A percentile compares a stretch with the other conserved stretches of the same genome.
Conservation (phyloP, 2,888 invertebrate species). For the Acronicta leporina region DNA sequence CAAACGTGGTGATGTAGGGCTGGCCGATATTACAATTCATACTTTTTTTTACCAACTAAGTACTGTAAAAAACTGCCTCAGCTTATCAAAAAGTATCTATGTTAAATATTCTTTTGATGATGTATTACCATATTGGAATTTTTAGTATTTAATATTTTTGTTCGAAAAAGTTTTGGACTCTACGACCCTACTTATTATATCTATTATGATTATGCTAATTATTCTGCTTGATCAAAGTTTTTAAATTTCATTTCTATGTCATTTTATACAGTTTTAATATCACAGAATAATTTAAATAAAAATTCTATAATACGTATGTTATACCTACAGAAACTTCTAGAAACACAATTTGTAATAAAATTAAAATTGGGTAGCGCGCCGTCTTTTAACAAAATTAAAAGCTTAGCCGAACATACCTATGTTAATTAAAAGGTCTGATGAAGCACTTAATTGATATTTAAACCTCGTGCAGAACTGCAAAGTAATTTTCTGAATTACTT, state of each 20-base stretch:
- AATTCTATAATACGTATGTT: not conserved
- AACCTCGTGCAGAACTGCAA: slow-evolving; percentile 43
- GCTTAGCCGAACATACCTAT: slow-evolving; percentile 41
- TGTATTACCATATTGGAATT: too few relatives aligned
- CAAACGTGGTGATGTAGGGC: slow-evolving; percentile 71
- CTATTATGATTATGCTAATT: too few relatives aligned
- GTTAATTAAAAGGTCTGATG: slow-evolving; percentile 55
- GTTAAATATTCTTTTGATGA: too few relatives aligned
- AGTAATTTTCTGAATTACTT: slow-evolving; percentile 51
- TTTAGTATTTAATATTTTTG: too few relatives aligned
- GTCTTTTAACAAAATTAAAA: slow-evolving; percentile 55
- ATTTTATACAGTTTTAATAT: too few relatives aligned
- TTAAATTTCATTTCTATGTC: too few relatives aligned
- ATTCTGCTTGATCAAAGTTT: too few relatives aligned
- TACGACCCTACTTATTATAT: too few relatives aligned
- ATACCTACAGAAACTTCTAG: slow-evolving; percentile 15
- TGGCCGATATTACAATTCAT: slow-evolving; percentile 45
- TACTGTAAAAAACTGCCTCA: too few relatives aligned
- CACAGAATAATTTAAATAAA: not conserved
- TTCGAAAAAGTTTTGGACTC: too few relatives aligned
- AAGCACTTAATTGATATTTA: slow-evolving; percentile 56
- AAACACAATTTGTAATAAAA: slow-evolving; percentile 33
- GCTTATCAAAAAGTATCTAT: too few relatives aligned
- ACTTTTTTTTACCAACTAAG: not conserved
- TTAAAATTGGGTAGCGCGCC: slow-evolving; percentile 26